These are phyloP conservation scores for Octonoba sinensis DNA, from an alignment of 2,888 invertebrate species.

Conservation along the genomic window DNA sequence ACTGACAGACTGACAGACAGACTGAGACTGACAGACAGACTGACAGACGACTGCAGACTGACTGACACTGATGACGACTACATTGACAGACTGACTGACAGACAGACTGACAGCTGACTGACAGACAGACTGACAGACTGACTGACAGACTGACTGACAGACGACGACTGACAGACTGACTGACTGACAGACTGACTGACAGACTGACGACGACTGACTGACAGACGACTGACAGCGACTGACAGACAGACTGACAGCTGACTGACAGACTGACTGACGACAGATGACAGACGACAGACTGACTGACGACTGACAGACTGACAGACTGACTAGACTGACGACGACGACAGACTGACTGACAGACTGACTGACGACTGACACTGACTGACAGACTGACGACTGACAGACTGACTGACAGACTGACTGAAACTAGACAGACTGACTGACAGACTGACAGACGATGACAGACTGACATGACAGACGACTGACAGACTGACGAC, in stretches of 20 bases:
- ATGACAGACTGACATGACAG: neutral
- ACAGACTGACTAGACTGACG: neutral
- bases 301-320: too few species aligned
- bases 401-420: neutral
- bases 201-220: neutral
- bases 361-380: neutral
- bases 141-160: neutral
- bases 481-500: neutral
- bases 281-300: neutral
- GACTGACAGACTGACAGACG: neutral
- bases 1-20: too few species aligned
- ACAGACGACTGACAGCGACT: neutral
- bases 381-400: too few species aligned
- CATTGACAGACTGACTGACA: neutral
- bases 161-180: neutral
- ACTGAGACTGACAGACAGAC: neutral
- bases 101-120: neutral
- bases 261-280: conserved; percentile 1
- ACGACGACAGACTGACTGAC: neutral
- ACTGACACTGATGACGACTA: too few species aligned
- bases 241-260: neutral
- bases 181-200: neutral
- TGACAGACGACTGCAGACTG: neutral
- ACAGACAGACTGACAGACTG: neutral
- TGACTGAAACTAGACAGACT: too few species aligned